A percentile compares a stretch with the other conserved stretches of the same genome.
Evolutionary conservation across 2,113 vertebrate species (phyloP).

Genomic region (Microtus pennsylvanicus): DNA sequence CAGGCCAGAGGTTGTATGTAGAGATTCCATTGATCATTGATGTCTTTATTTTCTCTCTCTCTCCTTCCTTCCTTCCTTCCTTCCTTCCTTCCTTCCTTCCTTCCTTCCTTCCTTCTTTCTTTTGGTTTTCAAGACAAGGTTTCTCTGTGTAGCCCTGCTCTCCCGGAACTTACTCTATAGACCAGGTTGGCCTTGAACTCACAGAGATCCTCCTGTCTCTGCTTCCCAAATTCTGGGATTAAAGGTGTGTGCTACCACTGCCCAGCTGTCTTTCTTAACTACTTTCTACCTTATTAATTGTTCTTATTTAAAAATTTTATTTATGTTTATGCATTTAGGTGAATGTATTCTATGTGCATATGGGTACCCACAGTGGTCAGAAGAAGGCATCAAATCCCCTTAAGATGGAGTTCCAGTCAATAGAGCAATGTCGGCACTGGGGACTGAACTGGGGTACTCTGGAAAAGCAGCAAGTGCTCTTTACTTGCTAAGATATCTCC

Average conservation of each 20-base stretch:
- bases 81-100: no score
- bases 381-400: neutral
- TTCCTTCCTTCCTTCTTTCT: neutral
- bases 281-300: neutral
- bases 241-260: neutral
- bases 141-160: no score
- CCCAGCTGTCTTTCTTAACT: neutral
- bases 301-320: neutral
- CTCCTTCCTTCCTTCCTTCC: no score
- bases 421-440: neutral
- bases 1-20: no score
- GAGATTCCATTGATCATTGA: neutral
- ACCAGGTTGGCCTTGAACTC: no score
- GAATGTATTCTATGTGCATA: neutral
- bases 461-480: neutral
- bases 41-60: neutral
- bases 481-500: neutral
- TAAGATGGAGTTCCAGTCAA: neutral
- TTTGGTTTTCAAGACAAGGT: neutral
- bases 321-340: neutral
- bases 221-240: neutral
- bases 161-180: no score
- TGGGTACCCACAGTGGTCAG: neutral
- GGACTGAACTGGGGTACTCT: neutral
- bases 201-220: no score